Evolutionary conservation across 2,797 vertebrate species (phyloP).

Genomic region (Pithecia hirsuta): DNA sequence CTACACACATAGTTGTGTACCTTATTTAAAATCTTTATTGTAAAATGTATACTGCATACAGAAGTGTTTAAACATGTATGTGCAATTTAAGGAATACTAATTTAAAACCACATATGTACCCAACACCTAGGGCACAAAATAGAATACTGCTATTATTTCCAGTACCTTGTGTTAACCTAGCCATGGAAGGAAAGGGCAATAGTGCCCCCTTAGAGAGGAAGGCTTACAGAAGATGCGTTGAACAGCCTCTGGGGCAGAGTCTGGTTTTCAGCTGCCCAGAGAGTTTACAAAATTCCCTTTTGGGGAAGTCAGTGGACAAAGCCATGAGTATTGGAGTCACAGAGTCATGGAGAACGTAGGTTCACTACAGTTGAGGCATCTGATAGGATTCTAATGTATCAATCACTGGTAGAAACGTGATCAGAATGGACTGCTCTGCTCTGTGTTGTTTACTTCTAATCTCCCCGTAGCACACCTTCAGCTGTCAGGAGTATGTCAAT

Average conservation of each 20-base stretch:
- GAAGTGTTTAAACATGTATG: conserved; percentile 3
- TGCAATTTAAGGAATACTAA: neutral
- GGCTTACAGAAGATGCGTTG: neutral
- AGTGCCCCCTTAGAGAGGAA: neutral
- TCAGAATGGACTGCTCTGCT: neutral
- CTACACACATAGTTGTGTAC: neutral
- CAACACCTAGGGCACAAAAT: neutral
- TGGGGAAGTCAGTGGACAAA: neutral
- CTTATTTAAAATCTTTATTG: neutral
- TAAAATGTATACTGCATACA: neutral
- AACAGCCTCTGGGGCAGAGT: neutral
- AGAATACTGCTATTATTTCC: neutral
- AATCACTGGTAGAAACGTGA: neutral
- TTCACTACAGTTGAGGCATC: neutral
- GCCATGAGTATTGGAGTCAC: neutral
- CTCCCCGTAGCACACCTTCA: neutral
- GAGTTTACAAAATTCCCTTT: neutral
- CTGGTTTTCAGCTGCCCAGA: neutral
- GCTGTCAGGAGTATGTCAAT: neutral
- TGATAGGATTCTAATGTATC: neutral
- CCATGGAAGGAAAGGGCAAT: neutral
- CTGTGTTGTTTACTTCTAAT: neutral
- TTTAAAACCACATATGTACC: neutral
- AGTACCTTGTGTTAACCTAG: neutral
- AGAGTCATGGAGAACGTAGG: neutral